Base-by-base conservation (phyloP, 2,888 invertebrate genomes). In the Eilema griseolum region DNA sequence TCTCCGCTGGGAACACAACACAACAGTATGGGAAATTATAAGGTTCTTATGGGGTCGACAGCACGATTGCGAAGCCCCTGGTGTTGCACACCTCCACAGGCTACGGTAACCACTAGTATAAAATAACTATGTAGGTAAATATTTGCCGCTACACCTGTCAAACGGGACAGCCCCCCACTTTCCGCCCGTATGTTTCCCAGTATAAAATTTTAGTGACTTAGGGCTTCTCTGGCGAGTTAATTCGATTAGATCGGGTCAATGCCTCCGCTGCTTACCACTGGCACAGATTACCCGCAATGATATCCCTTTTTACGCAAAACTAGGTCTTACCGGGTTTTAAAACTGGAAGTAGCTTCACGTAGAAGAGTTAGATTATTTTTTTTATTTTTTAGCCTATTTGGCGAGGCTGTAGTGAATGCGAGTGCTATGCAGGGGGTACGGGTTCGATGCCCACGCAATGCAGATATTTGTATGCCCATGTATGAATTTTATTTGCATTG, bases 211-310 rank as follows among this genome's bases (percentile, higher is more conserved):
- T 70, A 74, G 73, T 66, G 61, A 77, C 77, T 79, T 71, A 73
- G 78, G 82, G 75, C 76, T 81, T 83, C 77, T 79, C 82, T 70
- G 66, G 63, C 67, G 76, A 75, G 82, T 78, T 84, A 84, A 82
- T 80, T 71, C 74, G 72, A 82, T 84, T 83, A 83, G 71, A 20
- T 8, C 78, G 62, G 82, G 83, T 79, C 84, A 82, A 65, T 74
- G 76, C 68, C 70, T 75, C 60, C 20, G 61, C 57, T 69, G 61
- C 61, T 62, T 67, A 67, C 64, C 37, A 62, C 23, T 23, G 57
- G 63, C 67, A 64, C 68, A 69, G 72, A 72, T 72, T 71, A 65
- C 66, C 26, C 65, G 57, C 37, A 72, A 66, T 69, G 57, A 68
- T 65, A 64, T 61, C 64, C 33, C 41, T 24, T 66, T 67, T 52